A percentile compares a stretch with the other conserved stretches of the same genome.
phyloP scores from a whole-genome alignment of 1,140 invertebrate species.

The Dinoponera quadriceps region DNA sequence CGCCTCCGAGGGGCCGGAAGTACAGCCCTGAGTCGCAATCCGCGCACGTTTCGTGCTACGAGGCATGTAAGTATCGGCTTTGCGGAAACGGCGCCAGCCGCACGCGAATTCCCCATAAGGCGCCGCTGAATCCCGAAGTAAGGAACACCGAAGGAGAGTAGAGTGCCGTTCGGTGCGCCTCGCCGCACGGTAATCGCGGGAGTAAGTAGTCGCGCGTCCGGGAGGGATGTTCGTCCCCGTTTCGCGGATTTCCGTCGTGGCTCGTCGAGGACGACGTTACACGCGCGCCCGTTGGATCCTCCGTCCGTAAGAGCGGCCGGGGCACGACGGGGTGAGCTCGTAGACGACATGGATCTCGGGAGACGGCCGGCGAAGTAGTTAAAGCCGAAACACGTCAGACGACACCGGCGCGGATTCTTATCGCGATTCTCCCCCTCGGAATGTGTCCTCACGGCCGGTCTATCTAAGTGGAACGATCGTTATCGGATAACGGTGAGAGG shows the following conservation, averaged over 20 bases:
- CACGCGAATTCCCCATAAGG: conserved; percentile 25
- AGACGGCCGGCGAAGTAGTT: background rate
- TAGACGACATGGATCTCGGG: conserved; percentile 20
- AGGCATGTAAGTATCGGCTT: conserved; percentile 39
- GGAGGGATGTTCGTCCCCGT: conserved; percentile 9
- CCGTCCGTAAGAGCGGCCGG: conserved; percentile 10
- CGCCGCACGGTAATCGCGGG: background rate
- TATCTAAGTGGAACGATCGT: background rate
- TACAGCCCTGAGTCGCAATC: background rate
- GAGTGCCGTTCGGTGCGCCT: background rate
- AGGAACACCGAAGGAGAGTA: conserved; percentile 1
- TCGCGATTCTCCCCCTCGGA: background rate
- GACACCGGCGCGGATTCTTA: background rate
- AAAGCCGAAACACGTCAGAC: conserved; percentile 18
- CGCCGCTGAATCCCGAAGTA: background rate
- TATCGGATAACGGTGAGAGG: background rate
- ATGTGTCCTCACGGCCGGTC: background rate
- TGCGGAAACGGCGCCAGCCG: background rate
- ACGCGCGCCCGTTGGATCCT: background rate
- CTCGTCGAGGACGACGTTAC: background rate
- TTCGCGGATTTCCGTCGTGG: background rate
- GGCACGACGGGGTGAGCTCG: conserved; percentile 4
- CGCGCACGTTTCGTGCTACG: conserved; percentile 29
- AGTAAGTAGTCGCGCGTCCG: conserved; percentile 22
- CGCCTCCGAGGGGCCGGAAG: no score